Percentiles rank a stretch among this genome's conserved stretches.
phyloP scores from a whole-genome alignment of 2,888 invertebrate genomes.

The Pediacus dermestoides region DNA sequence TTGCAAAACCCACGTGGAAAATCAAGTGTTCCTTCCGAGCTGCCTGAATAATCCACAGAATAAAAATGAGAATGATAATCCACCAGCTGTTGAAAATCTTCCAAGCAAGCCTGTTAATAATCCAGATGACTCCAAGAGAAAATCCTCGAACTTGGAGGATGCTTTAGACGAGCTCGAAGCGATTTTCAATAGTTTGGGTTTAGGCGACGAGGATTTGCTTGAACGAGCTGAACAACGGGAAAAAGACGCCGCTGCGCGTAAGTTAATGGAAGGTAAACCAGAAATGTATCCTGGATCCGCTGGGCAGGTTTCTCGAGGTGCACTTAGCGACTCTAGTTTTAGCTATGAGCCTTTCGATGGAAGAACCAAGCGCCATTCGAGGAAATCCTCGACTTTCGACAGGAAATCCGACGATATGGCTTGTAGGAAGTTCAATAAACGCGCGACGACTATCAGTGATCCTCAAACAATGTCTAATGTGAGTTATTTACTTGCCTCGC shows the following conservation, averaged over 20 bases:
- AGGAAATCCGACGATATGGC: constrained; percentile 78
- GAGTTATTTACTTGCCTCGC: constrained; percentile 69
- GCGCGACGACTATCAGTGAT: constrained; percentile 51
- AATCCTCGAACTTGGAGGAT: constrained; percentile 79
- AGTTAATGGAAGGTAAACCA: constrained; percentile 31
- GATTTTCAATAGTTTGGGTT: constrained; percentile 83
- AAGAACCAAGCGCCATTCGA: constrained; percentile 34
- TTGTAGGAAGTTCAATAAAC: constrained; percentile 65
- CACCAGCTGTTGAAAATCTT: too few species aligned
- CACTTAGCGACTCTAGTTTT: constrained; percentile 47
- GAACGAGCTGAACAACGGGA: constrained; percentile 76
- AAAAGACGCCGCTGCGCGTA: constrained; percentile 44
- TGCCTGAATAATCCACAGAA: constrained; percentile 31
- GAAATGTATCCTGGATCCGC: constrained; percentile 30
- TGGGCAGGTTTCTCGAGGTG: constrained; percentile 36
- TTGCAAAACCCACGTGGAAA: constrained; percentile 43
- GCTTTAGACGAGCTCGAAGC: constrained; percentile 86
- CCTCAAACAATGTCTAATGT: constrained; percentile 53
- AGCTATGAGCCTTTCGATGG: constrained; percentile 46
- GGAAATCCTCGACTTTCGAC: constrained; percentile 57
- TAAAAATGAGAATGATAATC: constrained; percentile 23
- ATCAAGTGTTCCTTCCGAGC: constrained; percentile 44
- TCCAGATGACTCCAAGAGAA: constrained; percentile 49
- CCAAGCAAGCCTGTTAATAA: too few species aligned
- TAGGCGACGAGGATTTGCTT: constrained; percentile 77